Evolutionary conservation across 2,113 vertebrate genomes (phyloP), one percentile per base, ranked within the genome.

Genomic region (Halichoerus grypus): DNA sequence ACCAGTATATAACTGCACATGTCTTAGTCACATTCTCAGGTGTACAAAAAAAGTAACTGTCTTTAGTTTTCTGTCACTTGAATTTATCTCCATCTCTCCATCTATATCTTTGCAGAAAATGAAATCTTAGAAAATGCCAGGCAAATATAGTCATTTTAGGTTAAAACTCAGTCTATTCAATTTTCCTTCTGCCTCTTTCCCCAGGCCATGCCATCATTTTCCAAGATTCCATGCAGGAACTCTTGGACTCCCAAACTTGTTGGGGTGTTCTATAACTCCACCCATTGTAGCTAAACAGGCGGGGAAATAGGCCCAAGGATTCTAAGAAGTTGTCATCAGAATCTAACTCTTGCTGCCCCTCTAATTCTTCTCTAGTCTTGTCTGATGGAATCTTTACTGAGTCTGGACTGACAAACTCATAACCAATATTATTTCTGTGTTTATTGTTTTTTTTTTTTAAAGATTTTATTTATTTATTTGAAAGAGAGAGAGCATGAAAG

Each of bases 91-190:
- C 18, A 61, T 76, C 36, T 92, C 61, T 31, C 15, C 16, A 86
- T 61, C 49, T 33, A 86, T 22, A 36, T 89, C 77, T 65, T 28
- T 84, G 19, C 1, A 85, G 72, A 84, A 92, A 81, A 85, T 33
- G 14, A 91, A 97, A 94, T 92, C 36, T 91, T 91, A 83, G 83
- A 53, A 81, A 82, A 76, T 93, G 3, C 19, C 19, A 6, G 22
- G 39, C 24, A 92, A 71, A 46, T 36, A 83, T 36, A 53, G 1
- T 36, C 19, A 65, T 87, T 59, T 87, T 69, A 96, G 15, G 69
- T 67, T 83, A 88, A 88, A 91, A 95, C 4, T 49, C 19, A 88
- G 14, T 53, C 24, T 12, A 67, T 46, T 88, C 3, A 77, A 74
- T 36, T 95, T 95, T 81, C 33, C 55, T 92, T 74, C 15, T 67